Evolutionary conservation across 2,113 vertebrate genomes (phyloP), one percentile per base, ranked within the genome.

Genomic region (Perognathus longimembris): DNA sequence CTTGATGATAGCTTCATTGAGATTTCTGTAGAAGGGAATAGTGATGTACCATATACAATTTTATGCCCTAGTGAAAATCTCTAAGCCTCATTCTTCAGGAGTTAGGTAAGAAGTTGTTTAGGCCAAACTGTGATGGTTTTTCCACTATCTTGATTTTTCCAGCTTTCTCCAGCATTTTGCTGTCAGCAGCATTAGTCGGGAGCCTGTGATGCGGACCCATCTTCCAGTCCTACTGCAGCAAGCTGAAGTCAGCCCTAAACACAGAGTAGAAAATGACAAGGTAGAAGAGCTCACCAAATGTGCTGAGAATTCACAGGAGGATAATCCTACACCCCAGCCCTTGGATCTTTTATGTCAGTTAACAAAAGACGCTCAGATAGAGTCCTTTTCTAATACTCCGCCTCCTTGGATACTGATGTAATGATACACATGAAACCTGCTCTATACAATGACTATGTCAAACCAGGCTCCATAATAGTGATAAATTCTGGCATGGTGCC

Each of bases 101-200:
- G 0, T 67, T 66, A 57, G 91, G 30, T 92, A 70, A 92, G 26
- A 84, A 80, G 2, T 70, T 95, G 1, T 74, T 96, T 79, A 81
- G 74, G 45, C 57, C 36, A 74, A 85, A 30, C 77, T 78, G 61
- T 57, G 28, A 5, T 82, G 73, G 15, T 91, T 86, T 45, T 74
- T 82, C 67, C 83, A 18, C 36, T 87, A 5, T 89, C 21, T 94
- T 91, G 87, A 73, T 96, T 96, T 94, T 94, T 69, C 59, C 42
- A 99, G 99, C 97, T 99, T 99, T 97, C 95, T 99, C 83, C 98
- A 98, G 82, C 99, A 99, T 96, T 99, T 99, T 83, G 96, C 98
- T 2, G 69, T 99, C 79, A 98, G 99, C 97, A 99, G 98, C 5
- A 95, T 99, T 93, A 98, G 99, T 77, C 97, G 85, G 18, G 98